Percentiles rank a stretch among this genome's conserved stretches.
phyloP scores from a whole-genome alignment of 2,888 invertebrate species.

The Hetaerina titia region DNA sequence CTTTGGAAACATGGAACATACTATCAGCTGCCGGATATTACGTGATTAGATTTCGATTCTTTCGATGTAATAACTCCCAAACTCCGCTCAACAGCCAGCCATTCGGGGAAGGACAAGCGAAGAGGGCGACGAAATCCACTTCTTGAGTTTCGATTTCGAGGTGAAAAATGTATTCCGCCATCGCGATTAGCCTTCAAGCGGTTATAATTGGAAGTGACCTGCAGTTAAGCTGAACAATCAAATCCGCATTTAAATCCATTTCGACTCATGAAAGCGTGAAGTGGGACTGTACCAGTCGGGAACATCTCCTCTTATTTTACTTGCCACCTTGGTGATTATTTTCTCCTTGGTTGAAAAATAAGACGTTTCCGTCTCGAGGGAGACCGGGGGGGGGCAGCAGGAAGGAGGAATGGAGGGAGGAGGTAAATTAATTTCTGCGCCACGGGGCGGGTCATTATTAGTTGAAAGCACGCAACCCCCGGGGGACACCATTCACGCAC shows the following conservation, averaged over 20 bases:
- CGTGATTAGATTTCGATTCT: too few species aligned
- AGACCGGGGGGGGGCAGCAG: too few species aligned
- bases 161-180: background rate
- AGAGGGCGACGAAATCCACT: background rate
- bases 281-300: background rate
- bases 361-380: background rate
- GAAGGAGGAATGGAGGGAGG: background rate
- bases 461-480: background rate
- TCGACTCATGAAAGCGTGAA: background rate
- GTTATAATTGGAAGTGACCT: background rate
- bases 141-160: background rate
- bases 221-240: background rate
- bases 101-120: background rate
- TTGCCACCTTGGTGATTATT: background rate
- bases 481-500: background rate
- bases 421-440: slow-evolving; percentile 6
- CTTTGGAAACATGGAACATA: too few species aligned
- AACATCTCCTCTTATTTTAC: background rate
- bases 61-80: too few species aligned
- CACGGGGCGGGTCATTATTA: background rate
- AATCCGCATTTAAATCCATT: background rate
- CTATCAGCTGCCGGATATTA: too few species aligned
- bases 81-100: too few species aligned
- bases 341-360: background rate
- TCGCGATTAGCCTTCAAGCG: background rate